phyloP scores from a whole-genome alignment of 2,888 invertebrate genomes.

The Melieria crassipennis region DNA sequence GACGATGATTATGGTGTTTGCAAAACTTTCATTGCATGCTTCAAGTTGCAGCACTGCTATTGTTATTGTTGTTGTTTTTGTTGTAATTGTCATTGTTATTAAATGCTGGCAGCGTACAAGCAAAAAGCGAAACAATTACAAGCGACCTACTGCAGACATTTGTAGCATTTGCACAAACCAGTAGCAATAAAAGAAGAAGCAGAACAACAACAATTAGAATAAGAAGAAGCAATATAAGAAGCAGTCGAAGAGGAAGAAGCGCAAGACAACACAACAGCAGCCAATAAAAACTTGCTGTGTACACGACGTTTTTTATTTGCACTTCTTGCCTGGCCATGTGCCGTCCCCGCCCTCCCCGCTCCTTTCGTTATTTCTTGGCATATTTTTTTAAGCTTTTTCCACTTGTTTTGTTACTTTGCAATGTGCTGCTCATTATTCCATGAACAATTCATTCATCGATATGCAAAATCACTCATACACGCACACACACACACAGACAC shows the following conservation, averaged over 20 bases:
- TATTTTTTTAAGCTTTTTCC: neutral
- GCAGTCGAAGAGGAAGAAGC: neutral
- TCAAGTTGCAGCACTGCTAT: too few relatives aligned
- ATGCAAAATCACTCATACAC: constrained; percentile 47
- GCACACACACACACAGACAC: too few relatives aligned
- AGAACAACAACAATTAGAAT: too few relatives aligned
- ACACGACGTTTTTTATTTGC: too few relatives aligned
- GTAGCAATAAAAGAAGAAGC: neutral
- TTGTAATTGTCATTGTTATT: constrained; percentile 34
- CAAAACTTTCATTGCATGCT: constrained; percentile 15
- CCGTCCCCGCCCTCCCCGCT: too few relatives aligned
- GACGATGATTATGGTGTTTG: constrained; percentile 33
- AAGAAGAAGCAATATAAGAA: neutral
- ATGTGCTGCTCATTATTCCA: constrained; percentile 56
- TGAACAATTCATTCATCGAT: constrained; percentile 64
- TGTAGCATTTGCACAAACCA: neutral
- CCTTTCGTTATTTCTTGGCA: neutral
- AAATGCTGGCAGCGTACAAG: too few relatives aligned
- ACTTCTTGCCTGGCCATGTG: too few relatives aligned
- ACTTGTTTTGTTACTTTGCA: constrained; percentile 12
- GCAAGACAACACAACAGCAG: too few relatives aligned
- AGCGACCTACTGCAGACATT: neutral
- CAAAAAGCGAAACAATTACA: constrained; percentile 32
- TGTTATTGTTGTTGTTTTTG: constrained; percentile 15
- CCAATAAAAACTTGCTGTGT: too few relatives aligned